A percentile compares a stretch with the other conserved stretches of the same genome.
phyloP scores from a whole-genome alignment of 2,113 vertebrate genomes.

The Mormyrus lacerda region DNA sequence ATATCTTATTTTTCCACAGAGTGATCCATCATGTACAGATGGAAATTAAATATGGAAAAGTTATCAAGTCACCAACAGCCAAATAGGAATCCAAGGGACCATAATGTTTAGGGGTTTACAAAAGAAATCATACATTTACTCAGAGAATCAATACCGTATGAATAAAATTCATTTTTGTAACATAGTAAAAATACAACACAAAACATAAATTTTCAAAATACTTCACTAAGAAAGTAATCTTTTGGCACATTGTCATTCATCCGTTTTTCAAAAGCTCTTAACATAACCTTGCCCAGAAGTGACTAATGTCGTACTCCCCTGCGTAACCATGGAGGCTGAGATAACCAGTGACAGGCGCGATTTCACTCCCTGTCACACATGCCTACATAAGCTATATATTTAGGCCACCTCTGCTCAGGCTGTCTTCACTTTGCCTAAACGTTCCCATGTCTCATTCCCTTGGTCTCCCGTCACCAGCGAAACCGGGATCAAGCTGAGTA shows the following conservation, averaged over 20 bases:
- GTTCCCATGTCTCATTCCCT: not conserved
- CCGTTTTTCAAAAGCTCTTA: not conserved
- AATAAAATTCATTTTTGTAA: not conserved
- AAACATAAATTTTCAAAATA: not conserved
- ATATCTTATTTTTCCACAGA: not conserved
- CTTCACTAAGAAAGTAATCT: not conserved
- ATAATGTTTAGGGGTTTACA: not conserved
- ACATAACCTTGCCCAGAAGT: not conserved
- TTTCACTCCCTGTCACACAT: not conserved
- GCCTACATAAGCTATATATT: not conserved
- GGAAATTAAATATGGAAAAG: slow-evolving; percentile 2
- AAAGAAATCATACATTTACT: not conserved
- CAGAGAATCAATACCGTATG: not conserved
- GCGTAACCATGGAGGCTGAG: not conserved
- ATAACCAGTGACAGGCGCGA: not conserved
- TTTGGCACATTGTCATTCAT: not conserved
- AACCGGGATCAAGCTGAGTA: not conserved
- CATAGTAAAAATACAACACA: not conserved
- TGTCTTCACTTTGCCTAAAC: not conserved
- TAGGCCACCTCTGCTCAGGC: not conserved
- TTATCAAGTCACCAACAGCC: not conserved
- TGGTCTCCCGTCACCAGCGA: not conserved
- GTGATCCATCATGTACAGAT: not conserved
- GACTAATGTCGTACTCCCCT: not conserved
- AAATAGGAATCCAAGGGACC: not conserved